Base-by-base conservation (phyloP, 1,140 invertebrate species). In the Lepidurus packardi region DNA sequence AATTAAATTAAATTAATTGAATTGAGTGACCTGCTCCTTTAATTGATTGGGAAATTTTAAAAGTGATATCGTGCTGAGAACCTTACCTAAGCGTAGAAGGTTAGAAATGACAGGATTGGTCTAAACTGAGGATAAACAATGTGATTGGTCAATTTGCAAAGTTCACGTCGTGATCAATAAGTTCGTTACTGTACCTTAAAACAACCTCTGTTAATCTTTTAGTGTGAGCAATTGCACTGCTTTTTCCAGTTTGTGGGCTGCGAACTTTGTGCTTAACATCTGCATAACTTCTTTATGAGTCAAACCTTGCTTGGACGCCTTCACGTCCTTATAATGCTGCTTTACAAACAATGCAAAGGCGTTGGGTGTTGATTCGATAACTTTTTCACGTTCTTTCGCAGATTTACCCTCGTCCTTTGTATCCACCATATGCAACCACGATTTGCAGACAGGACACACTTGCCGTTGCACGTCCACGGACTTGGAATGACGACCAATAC, bases 271-370 rank as follows among this genome's bases (percentile, higher is more conserved):
- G 80, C 93, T 90, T 73, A 96, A 85, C 43, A 91, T 81, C 81
- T 92, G 92, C 94, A 96, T 96, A 1, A 95, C 90, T 81, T 96
- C 90, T 0, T 87, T 91, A 83, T 95, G 94, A n/a, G 87, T 90
- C 16, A 88, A 83, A 21, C 87, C 84, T 0, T 85, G 85, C 76
- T 85, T 81, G 74, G 84, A 84, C 78, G 88, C 87, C 84, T 94
- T 94, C 1, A 91, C 85, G 5, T 83, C 85, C 0, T 89, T 87
- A 82, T 96, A 97, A 84, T 96, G 92, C 65, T 95, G 91, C 84
- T 96, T 95, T 0, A 96, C 94, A 82, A 90, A 97, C 74, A 92
- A 84, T 7, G 94, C 94, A 85, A 96, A 97, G 10, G 89, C 91
- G 42, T 90, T 91, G 2, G 90, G 86, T 65, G 84, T 75, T 11